Percentiles rank a stretch among this genome's conserved stretches.
Conservation (phyloP, 1,140 invertebrate species). For the Drosophila sturtevanti region DNA sequence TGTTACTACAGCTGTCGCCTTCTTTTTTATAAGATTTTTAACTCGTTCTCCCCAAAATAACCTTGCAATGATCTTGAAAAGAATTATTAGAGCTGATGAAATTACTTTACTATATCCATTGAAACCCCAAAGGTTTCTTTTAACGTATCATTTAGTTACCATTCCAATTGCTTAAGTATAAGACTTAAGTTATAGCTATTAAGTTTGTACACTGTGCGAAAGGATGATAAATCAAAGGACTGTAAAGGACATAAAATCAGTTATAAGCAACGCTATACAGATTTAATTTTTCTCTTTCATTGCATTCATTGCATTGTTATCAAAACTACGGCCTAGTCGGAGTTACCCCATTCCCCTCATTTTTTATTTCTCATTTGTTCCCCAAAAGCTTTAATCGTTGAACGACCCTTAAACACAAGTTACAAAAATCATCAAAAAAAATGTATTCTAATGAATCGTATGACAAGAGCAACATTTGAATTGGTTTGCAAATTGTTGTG, state of each 20-base stretch:
- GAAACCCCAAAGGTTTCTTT: too few relatives aligned
- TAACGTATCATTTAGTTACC: too few relatives aligned
- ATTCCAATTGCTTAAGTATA: too few relatives aligned
- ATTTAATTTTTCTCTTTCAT: too few relatives aligned
- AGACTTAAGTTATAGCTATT: too few relatives aligned
- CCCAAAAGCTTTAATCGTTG: constrained; percentile 75
- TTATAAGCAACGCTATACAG: too few relatives aligned
- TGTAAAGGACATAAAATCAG: too few relatives aligned
- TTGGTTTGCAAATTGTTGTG: constrained; percentile 72
- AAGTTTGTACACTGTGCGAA: too few relatives aligned
- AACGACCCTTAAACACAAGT: constrained; percentile 53
- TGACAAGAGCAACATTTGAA: constrained; percentile 34
- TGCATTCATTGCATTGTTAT: neutral
- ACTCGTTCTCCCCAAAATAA: neutral
- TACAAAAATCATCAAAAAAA: constrained; percentile 37
- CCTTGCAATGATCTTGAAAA: neutral
- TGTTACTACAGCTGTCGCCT: constrained; percentile 60
- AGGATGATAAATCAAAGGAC: too few relatives aligned
- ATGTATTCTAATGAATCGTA: constrained; percentile 9
- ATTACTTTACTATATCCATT: too few relatives aligned
- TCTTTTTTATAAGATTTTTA: constrained; percentile 22
- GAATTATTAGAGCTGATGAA: too few relatives aligned
- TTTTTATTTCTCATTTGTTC: constrained; percentile 31
- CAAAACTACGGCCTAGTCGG: neutral
- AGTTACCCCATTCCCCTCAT: neutral